Evolutionary conservation across 2,888 invertebrate species (phyloP), one percentile per base, ranked within the genome.

Genomic region (Timandra comae): DNA sequence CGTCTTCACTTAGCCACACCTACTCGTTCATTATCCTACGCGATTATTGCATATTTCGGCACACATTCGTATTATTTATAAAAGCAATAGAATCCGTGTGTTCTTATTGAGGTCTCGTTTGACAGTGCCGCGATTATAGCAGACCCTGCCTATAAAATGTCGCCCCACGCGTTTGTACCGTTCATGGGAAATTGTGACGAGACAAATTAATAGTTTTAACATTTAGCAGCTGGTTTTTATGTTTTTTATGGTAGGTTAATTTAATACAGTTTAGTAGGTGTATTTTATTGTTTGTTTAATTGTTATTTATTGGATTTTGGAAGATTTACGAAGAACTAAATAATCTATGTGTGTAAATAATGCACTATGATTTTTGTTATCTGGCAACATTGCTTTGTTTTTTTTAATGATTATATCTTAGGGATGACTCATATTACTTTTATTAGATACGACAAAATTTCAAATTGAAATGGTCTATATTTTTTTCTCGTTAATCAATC

Each of bases 21-120:
- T 81, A 80, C 84, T 80, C 59, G 62, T 66, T 78, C 69, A 80
- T 81, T 80, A 81, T 78, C 75, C 78, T 78, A 76, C 79, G 73
- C 76, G 76, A 78, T 76, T 70, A 75, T 70, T 68, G 67, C 63
- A 75, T 75, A 78, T 77, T 80, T 78, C 71, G 77, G 67, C 76
- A 71, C 71, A 62, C 56, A 65, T 65, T 63, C 65, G 61, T 63
- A 56, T 59, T 58, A 68, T 67, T 70, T 65, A 57, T 56, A 16
- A 16, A 16, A 16, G 57, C 56, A 58, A 65, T 63, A 49, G 47
- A 47, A 54, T 55, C 65, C 74, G 81, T 80, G 75, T 77, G 77
- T 66, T 63, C 84, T 61, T 74, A 69, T 61, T 69, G 82, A 70
- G 71, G 47, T 68, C 80, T 67, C 72, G 81, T 70, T 73, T 78